Evolutionary conservation across 2,888 invertebrate species (phyloP).

Genomic region (Sphecodes monilicornis): DNA sequence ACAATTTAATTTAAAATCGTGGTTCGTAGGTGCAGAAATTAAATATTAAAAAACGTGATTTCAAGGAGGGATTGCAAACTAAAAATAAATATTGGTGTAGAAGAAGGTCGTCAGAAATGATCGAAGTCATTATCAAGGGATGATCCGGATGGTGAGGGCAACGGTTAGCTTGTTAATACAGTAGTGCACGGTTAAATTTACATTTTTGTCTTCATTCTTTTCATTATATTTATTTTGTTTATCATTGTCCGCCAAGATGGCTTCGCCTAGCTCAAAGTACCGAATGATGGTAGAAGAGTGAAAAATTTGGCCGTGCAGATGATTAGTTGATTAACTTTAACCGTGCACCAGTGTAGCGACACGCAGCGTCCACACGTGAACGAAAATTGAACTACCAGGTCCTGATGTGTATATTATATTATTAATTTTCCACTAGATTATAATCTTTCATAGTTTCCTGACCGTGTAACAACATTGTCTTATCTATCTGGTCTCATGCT

Average conservation of each 20-base stretch:
- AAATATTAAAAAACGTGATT: neutral
- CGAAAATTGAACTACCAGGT: constrained; percentile 13
- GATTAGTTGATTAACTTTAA: neutral
- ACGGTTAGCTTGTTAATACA: neutral
- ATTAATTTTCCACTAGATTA: constrained; percentile 16
- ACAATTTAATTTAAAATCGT: neutral
- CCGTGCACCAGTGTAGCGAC: neutral
- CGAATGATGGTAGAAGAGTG: neutral
- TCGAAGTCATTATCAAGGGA: neutral
- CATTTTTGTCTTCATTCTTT: neutral
- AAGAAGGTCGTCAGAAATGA: neutral
- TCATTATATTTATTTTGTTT: no score
- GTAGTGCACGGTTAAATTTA: neutral
- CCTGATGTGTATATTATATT: constrained; percentile 59
- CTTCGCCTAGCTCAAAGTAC: neutral
- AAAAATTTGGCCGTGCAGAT: neutral
- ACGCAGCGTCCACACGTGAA: neutral
- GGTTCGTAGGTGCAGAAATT: neutral
- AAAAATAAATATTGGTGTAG: neutral
- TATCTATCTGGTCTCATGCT: constrained; percentile 20
- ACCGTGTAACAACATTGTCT: constrained; percentile 17
- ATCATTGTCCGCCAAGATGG: neutral
- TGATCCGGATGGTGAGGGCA: neutral
- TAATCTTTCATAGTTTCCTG: constrained; percentile 17
- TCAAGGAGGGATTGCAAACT: neutral